Percentiles rank a stretch among this genome's conserved stretches.
These are phyloP conservation scores for Tachysurus fulvidraco DNA, from an alignment of 2,113 vertebrate species.

Conservation along the genomic window DNA sequence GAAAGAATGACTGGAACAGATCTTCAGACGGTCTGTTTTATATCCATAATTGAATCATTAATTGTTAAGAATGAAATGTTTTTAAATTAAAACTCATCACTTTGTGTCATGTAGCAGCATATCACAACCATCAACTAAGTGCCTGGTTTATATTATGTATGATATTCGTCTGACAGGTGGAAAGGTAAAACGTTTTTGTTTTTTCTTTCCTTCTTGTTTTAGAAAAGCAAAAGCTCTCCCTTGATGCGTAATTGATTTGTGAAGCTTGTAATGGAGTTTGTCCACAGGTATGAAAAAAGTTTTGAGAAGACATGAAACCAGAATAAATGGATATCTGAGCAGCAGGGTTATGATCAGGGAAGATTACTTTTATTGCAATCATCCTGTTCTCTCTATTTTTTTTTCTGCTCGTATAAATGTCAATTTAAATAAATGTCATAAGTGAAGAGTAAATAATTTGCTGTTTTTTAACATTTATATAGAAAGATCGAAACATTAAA, in stretches of 20 bases:
- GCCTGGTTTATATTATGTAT: constrained; percentile 47
- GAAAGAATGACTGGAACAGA: not conserved
- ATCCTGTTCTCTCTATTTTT: not conserved
- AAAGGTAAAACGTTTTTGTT: constrained; percentile 1
- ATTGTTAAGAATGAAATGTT: not conserved
- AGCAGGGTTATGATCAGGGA: not conserved
- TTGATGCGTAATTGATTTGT: constrained; percentile 44
- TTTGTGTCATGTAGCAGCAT: not conserved
- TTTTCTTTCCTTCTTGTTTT: constrained; percentile 8
- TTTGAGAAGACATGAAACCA: not conserved
- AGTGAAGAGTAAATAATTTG: not conserved
- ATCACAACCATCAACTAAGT: not conserved
- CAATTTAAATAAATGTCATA: constrained; percentile 17
- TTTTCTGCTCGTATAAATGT: constrained; percentile 16
- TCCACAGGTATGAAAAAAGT: constrained; percentile 11
- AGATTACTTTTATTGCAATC: constrained; percentile 16
- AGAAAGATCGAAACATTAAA: not conserved
- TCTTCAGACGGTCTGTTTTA: not conserved
- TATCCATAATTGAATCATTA: not conserved
- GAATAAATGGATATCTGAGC: constrained; percentile 29
- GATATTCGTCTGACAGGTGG: constrained; percentile 1
- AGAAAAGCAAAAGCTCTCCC: constrained; percentile 34
- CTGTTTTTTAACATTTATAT: not conserved
- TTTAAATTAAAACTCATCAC: not conserved
- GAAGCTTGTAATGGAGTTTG: constrained; percentile 44